Evolutionary conservation across 1,140 invertebrate species (phyloP), one percentile per base, ranked within the genome.

Genomic region (Mycetomoellerius zeteki): DNA sequence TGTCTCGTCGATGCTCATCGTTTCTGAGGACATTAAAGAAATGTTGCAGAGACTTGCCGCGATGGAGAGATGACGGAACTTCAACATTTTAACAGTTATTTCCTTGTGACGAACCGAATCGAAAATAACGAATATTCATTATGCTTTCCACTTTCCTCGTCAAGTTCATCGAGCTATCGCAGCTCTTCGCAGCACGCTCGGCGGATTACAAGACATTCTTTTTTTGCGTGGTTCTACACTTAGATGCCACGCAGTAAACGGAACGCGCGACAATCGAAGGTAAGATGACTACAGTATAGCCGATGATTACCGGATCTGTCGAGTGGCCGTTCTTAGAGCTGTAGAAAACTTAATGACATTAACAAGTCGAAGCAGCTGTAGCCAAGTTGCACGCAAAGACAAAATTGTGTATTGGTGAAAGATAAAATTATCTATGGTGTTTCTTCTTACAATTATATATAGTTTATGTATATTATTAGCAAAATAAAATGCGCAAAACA

Each of bases 121-220:
- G 21, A 71, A 84, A 75, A 62, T 84, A 84, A 84, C 80, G 69
- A 56, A 3, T 33, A 54, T 62, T 84, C 43, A 75, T 84, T 84
- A 84, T 84, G 69, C 71, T 54, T 43, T 43, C 69, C 56, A 84
- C 69, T 73, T 84, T 84, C 37, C 69, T 19, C 54, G 80, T 84
- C 80, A 60, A 33, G 54, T 60, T 84, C 80, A 50, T 84, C 80
- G 80, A 82, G 67, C 67, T 54, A 37, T 72, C 52, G 54, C 52
- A 7, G 10, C 52, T 58, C 21, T 60, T 58, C 37, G 16, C 43
- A 76, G 16, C 56, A 56, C 21, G 58, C 71, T 82, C 62, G 64
- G 64, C 47, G 24, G 47, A 84, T 73, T 24, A 19, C 27, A 33
- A 60, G 43, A 50, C 6, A 7, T 43, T 56, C 4, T 27, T 58